Evolutionary conservation across 2,113 vertebrate genomes (phyloP).

Genomic region (Rissa tridactyla): DNA sequence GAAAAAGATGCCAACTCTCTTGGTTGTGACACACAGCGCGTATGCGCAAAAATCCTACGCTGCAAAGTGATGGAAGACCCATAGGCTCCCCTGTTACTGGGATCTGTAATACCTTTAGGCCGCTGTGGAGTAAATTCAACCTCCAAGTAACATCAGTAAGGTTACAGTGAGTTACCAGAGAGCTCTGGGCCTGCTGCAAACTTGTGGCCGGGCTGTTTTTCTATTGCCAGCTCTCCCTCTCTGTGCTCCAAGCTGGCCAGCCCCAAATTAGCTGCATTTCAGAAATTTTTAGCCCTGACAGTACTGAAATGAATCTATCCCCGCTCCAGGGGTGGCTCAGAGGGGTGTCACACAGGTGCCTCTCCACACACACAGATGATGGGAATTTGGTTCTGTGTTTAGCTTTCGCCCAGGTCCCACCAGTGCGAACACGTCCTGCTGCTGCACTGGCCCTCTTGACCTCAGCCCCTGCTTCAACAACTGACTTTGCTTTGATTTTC

Average conservation of each 20-base stretch:
- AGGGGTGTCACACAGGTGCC: background rate
- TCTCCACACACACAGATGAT: background rate
- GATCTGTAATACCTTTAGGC: background rate
- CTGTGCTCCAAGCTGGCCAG: background rate
- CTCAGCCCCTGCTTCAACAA: background rate
- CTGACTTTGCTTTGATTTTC: background rate
- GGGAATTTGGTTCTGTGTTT: background rate
- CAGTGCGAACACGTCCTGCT: background rate
- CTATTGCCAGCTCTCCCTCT: background rate
- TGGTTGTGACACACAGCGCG: background rate
- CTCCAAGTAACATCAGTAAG: background rate
- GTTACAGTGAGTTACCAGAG: background rate
- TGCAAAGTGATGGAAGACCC: background rate
- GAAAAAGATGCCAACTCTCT: background rate
- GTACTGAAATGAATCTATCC: background rate
- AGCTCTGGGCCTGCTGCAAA: background rate
- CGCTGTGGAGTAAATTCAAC: background rate
- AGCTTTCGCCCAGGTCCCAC: background rate
- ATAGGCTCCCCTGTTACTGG: background rate
- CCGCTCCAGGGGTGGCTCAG: background rate
- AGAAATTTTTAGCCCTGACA: background rate
- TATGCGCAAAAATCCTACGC: background rate
- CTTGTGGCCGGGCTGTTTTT: background rate
- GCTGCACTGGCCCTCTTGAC: background rate
- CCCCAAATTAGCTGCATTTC: background rate